Base-by-base conservation (phyloP, 2,888 invertebrate genomes). In the Nyleta sp. region DNA sequence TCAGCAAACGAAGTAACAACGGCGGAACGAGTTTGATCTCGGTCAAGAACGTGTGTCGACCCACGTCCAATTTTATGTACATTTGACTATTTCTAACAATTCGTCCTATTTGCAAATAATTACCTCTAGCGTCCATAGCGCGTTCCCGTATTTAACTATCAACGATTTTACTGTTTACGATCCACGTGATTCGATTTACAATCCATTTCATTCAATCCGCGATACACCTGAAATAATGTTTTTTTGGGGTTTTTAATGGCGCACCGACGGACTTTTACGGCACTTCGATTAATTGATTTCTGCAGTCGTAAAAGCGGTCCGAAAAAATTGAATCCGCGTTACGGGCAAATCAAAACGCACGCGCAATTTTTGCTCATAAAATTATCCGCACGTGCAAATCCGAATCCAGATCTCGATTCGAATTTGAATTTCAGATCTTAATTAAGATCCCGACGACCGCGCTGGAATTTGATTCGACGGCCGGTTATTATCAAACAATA, bases 151-250 rank as follows among this genome's bases (percentile, higher is more conserved):
- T 68, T 68, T 68, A 68, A 48, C 68, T 68, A 68, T 68, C 68
- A 38, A 28, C 48, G 57, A 57, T 68, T 57, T 68, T 57, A 68
- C 46, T 68, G 68, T 67, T 67, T 67, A 67, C 67, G 46, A 55
- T 67, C 46, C 55, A 67, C 67, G 55, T 67, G 67, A 67, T 67
- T 55, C 55, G 67, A 67, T 67, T 67, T 55, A 67, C 53, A 65
- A 65, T 65, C 33, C 38, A 44, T 52, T 65, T 44, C 31, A 65
- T 42, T 53, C 33, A 33, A 17, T 52, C 15, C 13, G 8, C 38
- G 38, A 42, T 28, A 42, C 42, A 52, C 20, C 20, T 35, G 18
- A 64, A 50, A 50, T 35, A 33, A 44, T n/a, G 50, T n/a, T n/a
- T n/a, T n/a, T n/a, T n/a, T n/a, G n/a, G n/a, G n/a, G n/a, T n/a